phyloP scores from a whole-genome alignment of 2,113 vertebrate species.

The Salvelinus fontinalis region DNA sequence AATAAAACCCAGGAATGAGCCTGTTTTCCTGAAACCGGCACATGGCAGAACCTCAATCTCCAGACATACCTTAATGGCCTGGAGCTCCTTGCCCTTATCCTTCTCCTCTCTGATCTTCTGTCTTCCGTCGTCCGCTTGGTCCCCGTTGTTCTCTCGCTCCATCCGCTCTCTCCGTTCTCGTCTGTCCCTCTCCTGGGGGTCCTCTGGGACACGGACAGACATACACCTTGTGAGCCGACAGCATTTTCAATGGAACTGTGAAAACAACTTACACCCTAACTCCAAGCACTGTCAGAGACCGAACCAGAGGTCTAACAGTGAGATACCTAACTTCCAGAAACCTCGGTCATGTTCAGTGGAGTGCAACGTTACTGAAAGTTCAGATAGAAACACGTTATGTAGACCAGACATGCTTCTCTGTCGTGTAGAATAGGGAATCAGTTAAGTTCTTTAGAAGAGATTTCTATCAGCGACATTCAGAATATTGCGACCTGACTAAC shows the following conservation, averaged over 20 bases:
- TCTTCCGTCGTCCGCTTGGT: slow-evolving; percentile 90
- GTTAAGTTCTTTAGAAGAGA: too few species aligned
- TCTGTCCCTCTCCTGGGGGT: slow-evolving; percentile 93
- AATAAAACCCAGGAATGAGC: too few species aligned
- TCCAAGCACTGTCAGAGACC: neutral
- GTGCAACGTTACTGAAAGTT: neutral
- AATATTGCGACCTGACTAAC: too few species aligned
- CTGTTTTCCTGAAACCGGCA: too few species aligned
- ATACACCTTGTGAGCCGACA: too few species aligned
- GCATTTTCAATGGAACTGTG: too few species aligned
- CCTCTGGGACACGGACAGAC: slow-evolving; percentile 76
- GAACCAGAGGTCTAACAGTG: neutral
- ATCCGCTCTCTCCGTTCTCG: slow-evolving; percentile 90
- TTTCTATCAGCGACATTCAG: too few species aligned
- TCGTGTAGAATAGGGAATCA: too few species aligned
- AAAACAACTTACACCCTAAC: too few species aligned
- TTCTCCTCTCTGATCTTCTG: slow-evolving; percentile 97
- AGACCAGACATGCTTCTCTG: neutral
- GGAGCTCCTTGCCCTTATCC: slow-evolving; percentile 94
- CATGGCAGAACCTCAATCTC: too few species aligned
- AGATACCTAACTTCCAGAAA: neutral
- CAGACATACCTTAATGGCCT: slow-evolving; percentile 87
- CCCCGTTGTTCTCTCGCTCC: slow-evolving; percentile 94
- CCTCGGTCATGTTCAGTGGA: neutral
- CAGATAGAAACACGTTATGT: neutral